A percentile compares a stretch with the other conserved stretches of the same genome.
Evolutionary conservation across 2,888 invertebrate genomes (phyloP).

Genomic region (Phortica okadai): DNA sequence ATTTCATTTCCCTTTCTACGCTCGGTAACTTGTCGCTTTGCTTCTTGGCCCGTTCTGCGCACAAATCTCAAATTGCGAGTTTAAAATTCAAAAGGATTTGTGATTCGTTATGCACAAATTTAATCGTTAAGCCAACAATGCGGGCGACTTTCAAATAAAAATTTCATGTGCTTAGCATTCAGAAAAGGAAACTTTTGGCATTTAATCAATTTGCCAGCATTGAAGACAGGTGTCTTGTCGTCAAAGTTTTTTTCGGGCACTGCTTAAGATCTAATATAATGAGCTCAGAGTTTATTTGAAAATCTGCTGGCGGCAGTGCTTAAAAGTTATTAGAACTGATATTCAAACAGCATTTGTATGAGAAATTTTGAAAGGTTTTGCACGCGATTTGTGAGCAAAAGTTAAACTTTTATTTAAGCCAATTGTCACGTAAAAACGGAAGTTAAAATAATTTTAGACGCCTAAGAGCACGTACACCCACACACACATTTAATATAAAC

Average conservation of each 20-base stretch:
- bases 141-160: constrained; percentile 28
- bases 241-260: no score
- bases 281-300: not conserved
- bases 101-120: constrained; percentile 30
- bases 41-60: not conserved
- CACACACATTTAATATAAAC: not conserved
- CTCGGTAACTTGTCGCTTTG: not conserved
- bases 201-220: constrained; percentile 22
- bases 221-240: not conserved
- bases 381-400: not conserved
- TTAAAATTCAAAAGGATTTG: constrained; percentile 35
- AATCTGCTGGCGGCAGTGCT: not conserved
- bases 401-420: constrained; percentile 1
- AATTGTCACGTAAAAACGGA: constrained; percentile 31
- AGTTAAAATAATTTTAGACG: constrained; percentile 26
- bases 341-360: not conserved
- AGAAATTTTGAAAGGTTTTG: not conserved
- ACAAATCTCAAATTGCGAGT: not conserved
- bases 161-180: constrained; percentile 29
- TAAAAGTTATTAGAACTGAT: not conserved
- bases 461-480: not conserved
- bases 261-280: no score
- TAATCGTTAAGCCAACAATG: constrained; percentile 11
- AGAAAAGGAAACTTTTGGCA: constrained; percentile 30
- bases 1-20: not conserved